phyloP scores from a whole-genome alignment of 2,113 vertebrate genomes.

The Hipposideros armiger region DNA sequence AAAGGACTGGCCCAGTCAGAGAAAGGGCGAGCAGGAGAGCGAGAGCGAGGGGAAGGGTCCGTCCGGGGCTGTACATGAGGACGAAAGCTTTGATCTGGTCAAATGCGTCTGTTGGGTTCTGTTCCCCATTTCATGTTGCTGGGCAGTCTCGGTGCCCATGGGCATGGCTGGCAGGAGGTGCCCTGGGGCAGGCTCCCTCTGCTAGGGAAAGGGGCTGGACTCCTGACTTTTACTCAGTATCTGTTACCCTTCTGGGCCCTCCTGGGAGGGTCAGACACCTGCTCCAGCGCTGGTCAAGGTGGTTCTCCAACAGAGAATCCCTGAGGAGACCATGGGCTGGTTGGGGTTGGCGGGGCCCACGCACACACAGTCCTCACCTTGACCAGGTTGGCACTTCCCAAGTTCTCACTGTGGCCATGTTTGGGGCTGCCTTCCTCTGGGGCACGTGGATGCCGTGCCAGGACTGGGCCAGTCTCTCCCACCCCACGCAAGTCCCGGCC shows the following conservation, averaged over 20 bases:
- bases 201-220: neutral
- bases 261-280: neutral
- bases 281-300: neutral
- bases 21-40: neutral
- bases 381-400: neutral
- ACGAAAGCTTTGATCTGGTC: neutral
- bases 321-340: no score
- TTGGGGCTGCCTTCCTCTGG: neutral
- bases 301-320: neutral
- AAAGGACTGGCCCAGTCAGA: neutral
- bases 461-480: neutral
- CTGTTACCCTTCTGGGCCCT: neutral
- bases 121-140: neutral
- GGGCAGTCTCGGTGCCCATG: neutral
- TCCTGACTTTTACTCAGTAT: neutral
- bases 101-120: rapidly evolving
- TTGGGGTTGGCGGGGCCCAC: neutral
- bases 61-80: neutral
- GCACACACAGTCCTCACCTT: rapidly evolving
- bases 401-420: rapidly evolving
- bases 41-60: no score
- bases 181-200: neutral
- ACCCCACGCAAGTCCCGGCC: rapidly evolving
- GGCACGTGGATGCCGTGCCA: rapidly evolving
- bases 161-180: neutral